Percentiles rank a stretch among this genome's conserved stretches.
Evolutionary conservation across 1,140 invertebrate genomes (phyloP).

Genomic region (Adoxophyes honmai): DNA sequence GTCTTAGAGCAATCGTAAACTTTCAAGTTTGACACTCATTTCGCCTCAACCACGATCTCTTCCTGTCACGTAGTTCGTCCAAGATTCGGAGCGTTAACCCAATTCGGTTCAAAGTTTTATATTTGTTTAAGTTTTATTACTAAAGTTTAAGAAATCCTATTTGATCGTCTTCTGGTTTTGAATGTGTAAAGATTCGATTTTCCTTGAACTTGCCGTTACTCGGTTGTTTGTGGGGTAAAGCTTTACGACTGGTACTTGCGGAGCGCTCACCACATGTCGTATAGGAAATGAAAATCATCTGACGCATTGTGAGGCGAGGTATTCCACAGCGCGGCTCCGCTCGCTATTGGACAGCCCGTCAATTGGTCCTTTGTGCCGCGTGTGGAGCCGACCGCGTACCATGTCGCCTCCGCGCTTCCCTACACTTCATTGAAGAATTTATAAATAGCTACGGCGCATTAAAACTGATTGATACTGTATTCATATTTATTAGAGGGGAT

Average conservation of each 20-base stretch:
- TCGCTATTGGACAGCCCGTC: constrained; percentile 37
- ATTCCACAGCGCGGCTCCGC: neutral
- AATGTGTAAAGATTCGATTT: neutral
- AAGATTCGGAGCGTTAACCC: neutral
- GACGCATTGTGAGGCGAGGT: constrained; percentile 21
- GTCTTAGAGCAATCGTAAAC: neutral
- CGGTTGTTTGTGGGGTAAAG: neutral
- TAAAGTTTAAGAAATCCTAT: constrained; percentile 5
- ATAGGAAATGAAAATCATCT: constrained; percentile 21
- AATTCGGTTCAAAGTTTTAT: constrained; percentile 8
- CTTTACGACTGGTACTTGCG: neutral
- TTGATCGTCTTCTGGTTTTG: neutral
- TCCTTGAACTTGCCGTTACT: neutral
- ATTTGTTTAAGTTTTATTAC: constrained; percentile 7
- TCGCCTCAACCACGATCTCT: neutral
- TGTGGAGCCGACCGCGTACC: constrained; percentile 22
- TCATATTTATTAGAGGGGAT: constrained; percentile 12
- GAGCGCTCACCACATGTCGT: neutral
- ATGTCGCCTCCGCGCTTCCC: constrained; percentile 46
- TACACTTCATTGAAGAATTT: constrained; percentile 43
- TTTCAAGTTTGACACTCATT: constrained; percentile 11
- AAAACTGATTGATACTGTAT: constrained; percentile 30
- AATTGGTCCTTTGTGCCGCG: constrained; percentile 58
- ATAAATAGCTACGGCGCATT: constrained; percentile 44
- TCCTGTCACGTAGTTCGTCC: constrained; percentile 6